Percentiles rank a stretch among this genome's conserved stretches.
Conservation (phyloP, 2,113 vertebrate species). For the Cyprinodon tularosa region DNA sequence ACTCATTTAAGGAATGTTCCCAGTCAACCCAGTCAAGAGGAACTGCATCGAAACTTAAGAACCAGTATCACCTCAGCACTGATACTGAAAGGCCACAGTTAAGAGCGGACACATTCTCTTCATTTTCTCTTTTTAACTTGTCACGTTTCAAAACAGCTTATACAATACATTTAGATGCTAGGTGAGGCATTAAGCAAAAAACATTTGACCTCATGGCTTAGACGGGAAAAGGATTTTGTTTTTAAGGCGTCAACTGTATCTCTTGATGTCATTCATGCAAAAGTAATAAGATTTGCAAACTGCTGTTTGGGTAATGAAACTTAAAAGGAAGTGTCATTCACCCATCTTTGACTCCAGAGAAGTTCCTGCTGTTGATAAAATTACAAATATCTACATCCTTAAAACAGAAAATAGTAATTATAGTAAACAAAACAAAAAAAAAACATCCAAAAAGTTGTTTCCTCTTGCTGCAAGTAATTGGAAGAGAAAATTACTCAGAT, state of each 20-base stretch:
- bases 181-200: conserved; percentile 4
- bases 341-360: not conserved
- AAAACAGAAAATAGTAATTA: not conserved
- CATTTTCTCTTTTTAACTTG: conserved; percentile 48
- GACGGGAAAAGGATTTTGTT: conserved; percentile 34
- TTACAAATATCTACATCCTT: not conserved
- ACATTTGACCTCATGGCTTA: conserved; percentile 22
- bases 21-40: conserved; percentile 71
- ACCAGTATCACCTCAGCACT: conserved; percentile 70
- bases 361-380: not conserved
- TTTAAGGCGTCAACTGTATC: conserved; percentile 51
- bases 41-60: conserved; percentile 76
- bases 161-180: not conserved
- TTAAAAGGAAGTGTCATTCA: conserved; percentile 7
- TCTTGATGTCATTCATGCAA: conserved; percentile 36
- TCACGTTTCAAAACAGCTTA: conserved; percentile 42
- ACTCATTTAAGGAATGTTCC: conserved; percentile 78
- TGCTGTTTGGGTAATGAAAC: not conserved
- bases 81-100: conserved; percentile 49
- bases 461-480: not conserved
- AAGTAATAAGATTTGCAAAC: conserved; percentile 14
- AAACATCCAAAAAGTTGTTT: not conserved
- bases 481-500: conserved; percentile 15
- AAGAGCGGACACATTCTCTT: conserved; percentile 44
- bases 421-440: not conserved